These are phyloP conservation scores for Egretta garzetta DNA, from an alignment of 2,113 vertebrate genomes.

Conservation along the genomic window DNA sequence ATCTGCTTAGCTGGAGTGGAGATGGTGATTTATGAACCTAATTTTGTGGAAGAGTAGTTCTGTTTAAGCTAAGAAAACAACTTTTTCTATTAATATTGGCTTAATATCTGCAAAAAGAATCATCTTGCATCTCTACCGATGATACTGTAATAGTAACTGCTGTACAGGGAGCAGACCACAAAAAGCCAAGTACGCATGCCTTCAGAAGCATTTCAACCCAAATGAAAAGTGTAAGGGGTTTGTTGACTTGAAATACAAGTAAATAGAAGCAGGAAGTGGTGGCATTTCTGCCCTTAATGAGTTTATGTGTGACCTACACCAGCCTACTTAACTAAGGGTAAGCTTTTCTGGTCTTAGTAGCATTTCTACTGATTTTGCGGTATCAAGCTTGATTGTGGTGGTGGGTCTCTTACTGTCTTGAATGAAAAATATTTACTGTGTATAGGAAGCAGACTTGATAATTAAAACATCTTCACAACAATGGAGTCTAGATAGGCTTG, in stretches of 20 bases:
- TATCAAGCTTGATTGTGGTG: neutral
- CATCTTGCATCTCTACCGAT: neutral
- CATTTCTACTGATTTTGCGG: neutral
- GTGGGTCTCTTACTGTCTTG: neutral
- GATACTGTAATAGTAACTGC: neutral
- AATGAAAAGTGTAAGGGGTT: neutral
- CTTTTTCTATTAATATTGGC: neutral
- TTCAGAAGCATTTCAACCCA: neutral
- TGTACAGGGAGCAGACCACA: neutral
- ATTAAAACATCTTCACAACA: neutral
- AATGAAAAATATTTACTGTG: neutral
- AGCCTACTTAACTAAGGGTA: neutral
- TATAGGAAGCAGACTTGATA: neutral
- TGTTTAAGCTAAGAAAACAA: neutral
- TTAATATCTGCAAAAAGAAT: neutral
- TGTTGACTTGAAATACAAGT: neutral
- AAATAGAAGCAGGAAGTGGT: neutral
- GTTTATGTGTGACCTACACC: neutral
- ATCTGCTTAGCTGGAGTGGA: neutral
- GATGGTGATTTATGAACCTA: neutral
- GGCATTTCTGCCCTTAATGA: neutral
- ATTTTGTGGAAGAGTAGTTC: neutral
- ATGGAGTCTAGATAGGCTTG: neutral
- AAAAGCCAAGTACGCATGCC: accelerated
- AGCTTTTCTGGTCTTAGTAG: neutral